Percentiles rank a stretch among this genome's conserved stretches.
Conservation (phyloP, 2,888 invertebrate genomes). For the Mayetiola destructor region DNA sequence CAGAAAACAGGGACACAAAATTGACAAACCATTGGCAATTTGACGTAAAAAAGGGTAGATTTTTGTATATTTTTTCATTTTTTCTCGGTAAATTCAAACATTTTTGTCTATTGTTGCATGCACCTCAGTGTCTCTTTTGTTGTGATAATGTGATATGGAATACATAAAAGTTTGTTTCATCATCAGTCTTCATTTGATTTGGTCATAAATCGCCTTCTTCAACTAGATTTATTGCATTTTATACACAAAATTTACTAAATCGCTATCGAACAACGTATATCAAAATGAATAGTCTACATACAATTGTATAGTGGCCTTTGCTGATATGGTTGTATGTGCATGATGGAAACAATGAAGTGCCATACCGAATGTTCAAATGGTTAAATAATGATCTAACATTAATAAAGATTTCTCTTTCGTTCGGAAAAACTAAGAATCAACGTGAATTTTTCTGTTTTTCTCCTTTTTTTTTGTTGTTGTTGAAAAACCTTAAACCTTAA, state of each 20-base stretch:
- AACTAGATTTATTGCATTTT: slow-evolving; percentile 11
- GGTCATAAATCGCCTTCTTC: background rate
- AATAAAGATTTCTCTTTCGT: too few relatives aligned
- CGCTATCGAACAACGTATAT: too few relatives aligned
- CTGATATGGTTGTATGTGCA: too few relatives aligned
- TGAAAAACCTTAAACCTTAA: too few relatives aligned
- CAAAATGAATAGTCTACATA: too few relatives aligned
- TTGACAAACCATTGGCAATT: background rate
- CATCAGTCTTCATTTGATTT: background rate
- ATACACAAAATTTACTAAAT: slow-evolving; percentile 4
- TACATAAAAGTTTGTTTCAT: too few relatives aligned
- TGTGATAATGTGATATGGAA: too few relatives aligned
- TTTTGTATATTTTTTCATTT: background rate
- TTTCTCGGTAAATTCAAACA: background rate
- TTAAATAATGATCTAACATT: slow-evolving; percentile 4
- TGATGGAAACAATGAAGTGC: background rate
- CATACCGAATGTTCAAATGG: background rate
- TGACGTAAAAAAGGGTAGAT: background rate
- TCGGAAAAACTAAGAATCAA: too few relatives aligned
- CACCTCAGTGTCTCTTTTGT: too few relatives aligned
- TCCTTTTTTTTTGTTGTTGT: too few relatives aligned
- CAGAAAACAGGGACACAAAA: background rate
- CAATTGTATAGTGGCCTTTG: too few relatives aligned
- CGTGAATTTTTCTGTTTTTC: too few relatives aligned
- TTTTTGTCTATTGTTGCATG: background rate